These are phyloP conservation scores for Lipophrys pholis DNA, from an alignment of 2,113 vertebrate species.

Conservation along the genomic window DNA sequence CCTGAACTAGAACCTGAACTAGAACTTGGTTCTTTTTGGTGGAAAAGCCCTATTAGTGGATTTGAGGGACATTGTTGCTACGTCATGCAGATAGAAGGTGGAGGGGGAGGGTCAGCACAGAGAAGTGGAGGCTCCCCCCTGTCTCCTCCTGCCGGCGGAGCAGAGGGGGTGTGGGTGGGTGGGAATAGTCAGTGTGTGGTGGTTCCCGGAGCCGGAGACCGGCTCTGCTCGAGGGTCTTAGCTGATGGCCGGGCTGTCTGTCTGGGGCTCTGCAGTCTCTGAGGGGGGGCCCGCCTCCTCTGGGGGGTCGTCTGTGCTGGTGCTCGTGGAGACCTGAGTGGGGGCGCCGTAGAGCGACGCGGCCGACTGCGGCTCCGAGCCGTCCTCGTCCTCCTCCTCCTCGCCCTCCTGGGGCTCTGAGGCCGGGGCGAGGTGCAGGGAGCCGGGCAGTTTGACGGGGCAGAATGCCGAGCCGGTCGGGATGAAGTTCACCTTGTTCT, in stretches of 20 bases:
- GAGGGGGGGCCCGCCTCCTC: conserved; percentile 76
- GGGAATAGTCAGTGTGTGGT: conserved; percentile 54
- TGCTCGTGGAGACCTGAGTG: conserved; percentile 91
- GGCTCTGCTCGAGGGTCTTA: conserved; percentile 86
- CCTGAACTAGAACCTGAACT: too few relatives aligned
- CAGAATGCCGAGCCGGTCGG: conserved; percentile 98
- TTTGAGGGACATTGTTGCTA: conserved; percentile 84
- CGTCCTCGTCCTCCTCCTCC: too few relatives aligned
- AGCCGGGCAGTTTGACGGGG: conserved; percentile 92
- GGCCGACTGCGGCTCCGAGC: conserved; percentile 56
- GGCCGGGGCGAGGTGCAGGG: conserved; percentile 82
- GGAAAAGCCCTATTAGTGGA: conserved; percentile 45
- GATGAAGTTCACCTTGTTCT: conserved; percentile 99
- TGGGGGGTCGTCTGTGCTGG: conserved; percentile 88
- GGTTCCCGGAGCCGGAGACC: conserved; percentile 76
- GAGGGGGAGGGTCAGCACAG: conserved; percentile 57
- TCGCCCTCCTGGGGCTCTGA: conserved; percentile 86
- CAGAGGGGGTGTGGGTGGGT: conserved; percentile 51
- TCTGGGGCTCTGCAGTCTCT: conserved; percentile 84
- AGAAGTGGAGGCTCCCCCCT: conserved; percentile 33
- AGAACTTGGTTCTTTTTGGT: conserved; percentile 62
- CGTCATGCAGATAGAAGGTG: conserved; percentile 88
- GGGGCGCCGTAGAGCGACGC: conserved; percentile 79
- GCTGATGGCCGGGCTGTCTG: conserved; percentile 88
- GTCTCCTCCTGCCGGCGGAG: conserved; percentile 38